Conservation (phyloP, 2,113 vertebrate genomes). For the Ceratotherium simum region DNA sequence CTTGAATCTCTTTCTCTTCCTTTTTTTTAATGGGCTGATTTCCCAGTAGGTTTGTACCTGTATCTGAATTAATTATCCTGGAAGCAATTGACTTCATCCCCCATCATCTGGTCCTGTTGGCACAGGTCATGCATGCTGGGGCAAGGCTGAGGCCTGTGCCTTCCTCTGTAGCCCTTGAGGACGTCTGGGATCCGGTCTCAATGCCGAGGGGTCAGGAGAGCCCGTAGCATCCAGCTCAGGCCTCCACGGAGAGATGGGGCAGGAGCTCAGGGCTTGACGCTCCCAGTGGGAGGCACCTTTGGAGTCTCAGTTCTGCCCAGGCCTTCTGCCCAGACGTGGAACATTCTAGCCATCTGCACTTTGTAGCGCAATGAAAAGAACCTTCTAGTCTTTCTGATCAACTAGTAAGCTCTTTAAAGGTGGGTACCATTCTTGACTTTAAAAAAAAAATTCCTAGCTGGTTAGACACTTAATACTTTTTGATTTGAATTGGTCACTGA, state of each 20-base stretch:
- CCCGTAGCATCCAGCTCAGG: too few species aligned
- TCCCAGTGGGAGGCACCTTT: too few species aligned
- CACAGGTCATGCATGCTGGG: neutral
- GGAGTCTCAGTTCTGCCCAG: neutral
- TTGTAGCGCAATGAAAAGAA: neutral
- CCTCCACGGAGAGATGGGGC: neutral
- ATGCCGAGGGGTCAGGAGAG: neutral
- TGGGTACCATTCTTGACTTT: neutral
- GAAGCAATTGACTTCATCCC: neutral
- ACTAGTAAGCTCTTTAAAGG: neutral
- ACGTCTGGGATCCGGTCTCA: neutral
- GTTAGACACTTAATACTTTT: neutral
- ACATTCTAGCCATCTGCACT: neutral
- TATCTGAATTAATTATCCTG: neutral
- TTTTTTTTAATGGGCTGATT: neutral
- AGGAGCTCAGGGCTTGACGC: neutral
- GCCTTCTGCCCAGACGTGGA: neutral
- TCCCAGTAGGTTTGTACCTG: neutral
- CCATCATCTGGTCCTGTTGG: neutral
- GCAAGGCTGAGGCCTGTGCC: neutral
- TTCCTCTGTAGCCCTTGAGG: neutral
- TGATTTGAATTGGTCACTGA: neutral
- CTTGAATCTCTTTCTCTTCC: neutral
- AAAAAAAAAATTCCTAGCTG: neutral
- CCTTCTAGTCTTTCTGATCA: neutral